Conservation (phyloP, 2,888 invertebrate species). For the Caenorhabditis imperialis region DNA sequence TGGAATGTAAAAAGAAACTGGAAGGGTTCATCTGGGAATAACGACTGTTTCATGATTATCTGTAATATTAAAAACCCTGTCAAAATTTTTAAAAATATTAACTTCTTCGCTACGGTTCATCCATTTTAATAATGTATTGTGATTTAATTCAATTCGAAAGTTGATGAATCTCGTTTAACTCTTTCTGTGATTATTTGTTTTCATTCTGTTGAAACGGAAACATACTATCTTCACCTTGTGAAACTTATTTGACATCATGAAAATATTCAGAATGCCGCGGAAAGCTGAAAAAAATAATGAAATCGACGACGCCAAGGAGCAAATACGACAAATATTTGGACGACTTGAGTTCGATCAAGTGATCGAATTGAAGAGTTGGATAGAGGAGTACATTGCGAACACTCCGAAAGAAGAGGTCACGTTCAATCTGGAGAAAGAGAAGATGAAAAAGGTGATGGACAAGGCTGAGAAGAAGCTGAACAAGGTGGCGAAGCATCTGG, state of each 20-base stretch:
- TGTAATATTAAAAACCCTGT: no score
- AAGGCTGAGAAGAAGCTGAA: conserved; percentile 16
- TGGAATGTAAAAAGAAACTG: not conserved
- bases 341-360: conserved; percentile 39
- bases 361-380: conserved; percentile 29
- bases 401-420: conserved; percentile 9
- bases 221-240: no score
- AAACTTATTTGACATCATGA: no score
- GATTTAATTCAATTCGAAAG: no score
- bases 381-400: conserved; percentile 22
- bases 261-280: conserved; percentile 13
- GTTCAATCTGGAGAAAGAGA: conserved; percentile 17
- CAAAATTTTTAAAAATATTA: no score
- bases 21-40: no score
- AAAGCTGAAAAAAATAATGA: not conserved
- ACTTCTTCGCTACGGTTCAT: no score
- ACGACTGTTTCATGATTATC: no score
- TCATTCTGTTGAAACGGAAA: no score
- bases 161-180: no score
- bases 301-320: conserved; percentile 19
- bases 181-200: no score
- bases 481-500: conserved; percentile 28
- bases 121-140: no score
- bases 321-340: conserved; percentile 22
- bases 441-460: conserved; percentile 17